Evolutionary conservation across 1,140 invertebrate genomes (phyloP).

Genomic region (Eupeodes corollae): DNA sequence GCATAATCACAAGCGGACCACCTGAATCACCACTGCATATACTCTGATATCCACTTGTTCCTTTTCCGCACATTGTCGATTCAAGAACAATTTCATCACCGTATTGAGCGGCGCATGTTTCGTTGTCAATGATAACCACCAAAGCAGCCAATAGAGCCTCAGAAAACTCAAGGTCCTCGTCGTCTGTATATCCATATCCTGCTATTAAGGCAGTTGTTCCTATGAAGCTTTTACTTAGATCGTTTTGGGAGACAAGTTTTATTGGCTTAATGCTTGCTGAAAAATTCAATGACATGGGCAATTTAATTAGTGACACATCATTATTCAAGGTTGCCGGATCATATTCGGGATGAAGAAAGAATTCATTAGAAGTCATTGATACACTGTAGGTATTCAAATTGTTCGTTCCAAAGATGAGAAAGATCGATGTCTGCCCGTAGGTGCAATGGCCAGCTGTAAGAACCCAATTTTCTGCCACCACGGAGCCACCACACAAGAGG

Average conservation of each 20-base stretch:
- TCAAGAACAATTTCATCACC: constrained; percentile 12
- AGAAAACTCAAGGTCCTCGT: constrained; percentile 26
- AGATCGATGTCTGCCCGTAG: constrained; percentile 18
- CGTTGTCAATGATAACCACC: constrained; percentile 23
- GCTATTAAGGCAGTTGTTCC: constrained; percentile 19
- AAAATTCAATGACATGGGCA: constrained; percentile 37
- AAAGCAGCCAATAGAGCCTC: constrained; percentile 18
- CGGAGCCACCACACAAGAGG: constrained; percentile 44
- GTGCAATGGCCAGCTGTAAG: constrained; percentile 49
- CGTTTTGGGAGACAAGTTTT: constrained; percentile 11
- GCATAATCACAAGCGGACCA: constrained; percentile 16
- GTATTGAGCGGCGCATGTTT: constrained; percentile 11
- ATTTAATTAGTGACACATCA: constrained; percentile 45
- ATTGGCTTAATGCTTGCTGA: constrained; percentile 23
- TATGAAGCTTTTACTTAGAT: constrained; percentile 15
- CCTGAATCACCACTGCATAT: constrained; percentile 32
- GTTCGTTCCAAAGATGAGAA: constrained; percentile 38
- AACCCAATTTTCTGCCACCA: constrained; percentile 43
- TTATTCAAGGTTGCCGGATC: constrained; percentile 35
- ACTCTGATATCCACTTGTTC: constrained; percentile 20
- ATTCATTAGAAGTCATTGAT: constrained; percentile 28
- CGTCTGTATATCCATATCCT: constrained; percentile 23
- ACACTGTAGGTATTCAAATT: constrained; percentile 25
- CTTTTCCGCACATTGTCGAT: constrained; percentile 22
- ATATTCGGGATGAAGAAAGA: constrained; percentile 39